Percentiles rank a stretch among this genome's conserved stretches.
These are phyloP conservation scores for Periophthalmodon schlosseri DNA, from an alignment of 2,113 vertebrate genomes.

Conservation along the genomic window DNA sequence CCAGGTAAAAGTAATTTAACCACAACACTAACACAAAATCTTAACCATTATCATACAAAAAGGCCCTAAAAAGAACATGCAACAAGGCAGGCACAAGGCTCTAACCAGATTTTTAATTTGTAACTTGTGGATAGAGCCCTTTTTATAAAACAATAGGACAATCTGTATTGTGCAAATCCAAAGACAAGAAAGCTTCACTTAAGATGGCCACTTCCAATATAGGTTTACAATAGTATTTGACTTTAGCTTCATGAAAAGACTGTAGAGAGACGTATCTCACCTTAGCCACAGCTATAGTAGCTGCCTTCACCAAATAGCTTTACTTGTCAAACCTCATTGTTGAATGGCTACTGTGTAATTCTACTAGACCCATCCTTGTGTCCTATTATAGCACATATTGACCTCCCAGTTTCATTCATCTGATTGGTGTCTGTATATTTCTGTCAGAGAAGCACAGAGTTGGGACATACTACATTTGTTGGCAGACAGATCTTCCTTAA, in stretches of 20 bases:
- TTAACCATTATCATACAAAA: too few species aligned
- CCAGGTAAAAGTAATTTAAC: too few species aligned
- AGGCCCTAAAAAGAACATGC: too few species aligned
- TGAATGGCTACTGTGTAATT: constrained; percentile 1
- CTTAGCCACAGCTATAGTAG: background rate
- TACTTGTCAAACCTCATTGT: background rate
- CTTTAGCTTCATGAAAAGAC: too few species aligned
- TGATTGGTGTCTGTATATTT: background rate
- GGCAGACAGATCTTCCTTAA: background rate
- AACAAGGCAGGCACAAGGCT: too few species aligned
- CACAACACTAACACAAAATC: too few species aligned
- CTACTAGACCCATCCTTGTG: background rate
- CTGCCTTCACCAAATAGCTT: background rate
- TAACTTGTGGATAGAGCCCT: too few species aligned
- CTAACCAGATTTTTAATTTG: too few species aligned
- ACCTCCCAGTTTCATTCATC: background rate
- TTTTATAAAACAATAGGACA: too few species aligned
- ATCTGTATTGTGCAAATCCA: too few species aligned
- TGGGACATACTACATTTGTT: background rate
- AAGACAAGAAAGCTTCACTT: background rate
- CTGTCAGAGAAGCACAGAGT: background rate
- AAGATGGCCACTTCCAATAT: background rate
- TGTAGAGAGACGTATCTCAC: background rate
- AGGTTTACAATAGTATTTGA: too few species aligned
- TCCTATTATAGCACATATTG: background rate